phyloP scores from a whole-genome alignment of 2,888 invertebrate genomes.

The Trachelus stipa region DNA sequence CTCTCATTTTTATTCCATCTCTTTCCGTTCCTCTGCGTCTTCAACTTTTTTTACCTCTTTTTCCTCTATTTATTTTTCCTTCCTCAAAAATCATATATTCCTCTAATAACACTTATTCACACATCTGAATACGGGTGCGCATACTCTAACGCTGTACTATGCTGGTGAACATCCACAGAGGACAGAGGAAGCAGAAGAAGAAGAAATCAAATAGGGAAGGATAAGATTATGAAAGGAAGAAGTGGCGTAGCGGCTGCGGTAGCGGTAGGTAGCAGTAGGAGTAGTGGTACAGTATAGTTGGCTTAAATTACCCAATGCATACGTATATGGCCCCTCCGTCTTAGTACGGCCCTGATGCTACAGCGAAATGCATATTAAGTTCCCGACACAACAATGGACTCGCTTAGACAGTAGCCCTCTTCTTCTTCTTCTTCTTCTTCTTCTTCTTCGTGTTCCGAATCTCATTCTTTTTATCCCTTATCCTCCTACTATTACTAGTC shows the following conservation, averaged over 20 bases:
- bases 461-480: constrained; percentile 16
- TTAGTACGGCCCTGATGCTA: background rate
- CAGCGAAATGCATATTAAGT: constrained; percentile 38
- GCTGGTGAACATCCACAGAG: background rate
- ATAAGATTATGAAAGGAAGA: background rate
- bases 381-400: constrained; percentile 45
- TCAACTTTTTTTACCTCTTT: background rate
- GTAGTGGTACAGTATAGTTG: background rate
- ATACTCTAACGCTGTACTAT: background rate
- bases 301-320: background rate
- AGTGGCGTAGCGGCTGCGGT: background rate
- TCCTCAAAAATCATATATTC: background rate
- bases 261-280: background rate
- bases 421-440: constrained; percentile 9
- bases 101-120: background rate
- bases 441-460: constrained; percentile 4
- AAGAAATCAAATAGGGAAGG: background rate
- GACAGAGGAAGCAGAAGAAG: background rate
- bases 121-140: background rate
- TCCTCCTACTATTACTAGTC: background rate
- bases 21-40: background rate
- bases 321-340: background rate
- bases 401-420: constrained; percentile 43
- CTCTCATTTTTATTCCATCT: background rate
- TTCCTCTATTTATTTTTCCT: background rate